These are phyloP conservation scores for Exephanes ischioxanthus DNA, from an alignment of 2,888 invertebrate genomes.

Conservation along the genomic window DNA sequence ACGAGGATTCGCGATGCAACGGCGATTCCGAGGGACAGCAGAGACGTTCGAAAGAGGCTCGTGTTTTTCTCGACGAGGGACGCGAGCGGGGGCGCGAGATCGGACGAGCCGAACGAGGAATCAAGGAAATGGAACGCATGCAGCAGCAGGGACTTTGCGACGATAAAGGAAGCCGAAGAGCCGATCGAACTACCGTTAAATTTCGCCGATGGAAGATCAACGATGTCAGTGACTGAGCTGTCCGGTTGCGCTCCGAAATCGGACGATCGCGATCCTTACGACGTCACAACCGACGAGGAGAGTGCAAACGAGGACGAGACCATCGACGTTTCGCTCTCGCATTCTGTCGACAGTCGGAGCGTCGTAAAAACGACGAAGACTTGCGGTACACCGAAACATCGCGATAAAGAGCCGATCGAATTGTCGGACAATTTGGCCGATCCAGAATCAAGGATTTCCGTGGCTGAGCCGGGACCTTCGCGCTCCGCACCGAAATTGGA, in stretches of 20 bases:
- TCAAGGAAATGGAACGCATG: neutral
- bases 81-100: neutral
- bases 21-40: slow-evolving; percentile 40
- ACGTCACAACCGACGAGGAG: neutral
- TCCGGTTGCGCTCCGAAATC: neutral
- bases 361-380: too few species aligned
- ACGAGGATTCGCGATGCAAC: neutral
- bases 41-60: slow-evolving; percentile 67
- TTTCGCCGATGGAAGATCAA: slow-evolving; percentile 2
- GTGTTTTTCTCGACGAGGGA: slow-evolving; percentile 53
- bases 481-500: neutral
- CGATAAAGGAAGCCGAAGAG: neutral
- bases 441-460: slow-evolving; percentile 8
- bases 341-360: slow-evolving; percentile 69
- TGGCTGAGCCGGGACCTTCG: slow-evolving; percentile 31
- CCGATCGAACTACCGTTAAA: neutral
- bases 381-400: too few species aligned
- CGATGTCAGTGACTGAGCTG: slow-evolving; percentile 8
- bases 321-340: slow-evolving; percentile 76
- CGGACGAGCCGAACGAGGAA: neutral
- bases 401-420: neutral
- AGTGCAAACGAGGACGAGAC: slow-evolving; percentile 27
- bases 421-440: neutral
- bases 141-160: neutral
- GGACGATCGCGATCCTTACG: neutral